A percentile compares a stretch with the other conserved stretches of the same genome.
Evolutionary conservation across 2,888 invertebrate genomes (phyloP).

Genomic region (Synergus umbraculus): DNA sequence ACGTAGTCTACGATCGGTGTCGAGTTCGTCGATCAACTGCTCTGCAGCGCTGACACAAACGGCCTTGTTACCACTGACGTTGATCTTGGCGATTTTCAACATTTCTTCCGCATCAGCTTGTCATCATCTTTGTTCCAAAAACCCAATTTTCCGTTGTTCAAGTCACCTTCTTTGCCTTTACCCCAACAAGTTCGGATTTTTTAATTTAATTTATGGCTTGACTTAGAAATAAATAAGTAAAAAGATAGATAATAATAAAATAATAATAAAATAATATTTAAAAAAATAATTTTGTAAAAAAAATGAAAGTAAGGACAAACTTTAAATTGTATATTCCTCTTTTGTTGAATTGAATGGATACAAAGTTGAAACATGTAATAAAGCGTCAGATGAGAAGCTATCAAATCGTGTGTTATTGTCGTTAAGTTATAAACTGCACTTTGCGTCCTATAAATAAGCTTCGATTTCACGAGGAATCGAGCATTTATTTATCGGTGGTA

Average conservation of each 20-base stretch:
- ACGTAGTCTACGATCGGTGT: background rate
- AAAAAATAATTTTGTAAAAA: too few species aligned
- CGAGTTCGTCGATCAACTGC: background rate
- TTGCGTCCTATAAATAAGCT: slow-evolving; percentile 44
- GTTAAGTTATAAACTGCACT: slow-evolving; percentile 12
- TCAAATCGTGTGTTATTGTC: slow-evolving; percentile 7
- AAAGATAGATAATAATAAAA: too few species aligned
- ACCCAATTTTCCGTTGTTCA: background rate
- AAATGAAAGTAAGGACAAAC: background rate
- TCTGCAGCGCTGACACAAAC: background rate
- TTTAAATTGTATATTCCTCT: background rate
- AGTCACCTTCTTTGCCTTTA: background rate
- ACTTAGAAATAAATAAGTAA: background rate
- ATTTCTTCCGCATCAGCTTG: background rate
- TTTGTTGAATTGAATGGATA: background rate
- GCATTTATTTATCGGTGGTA: slow-evolving; percentile 18
- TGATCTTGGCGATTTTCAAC: background rate
- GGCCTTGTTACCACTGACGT: background rate
- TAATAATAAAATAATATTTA: too few species aligned
- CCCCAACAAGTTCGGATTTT: background rate
- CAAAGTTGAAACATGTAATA: background rate
- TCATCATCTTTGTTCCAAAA: background rate
- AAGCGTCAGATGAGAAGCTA: background rate
- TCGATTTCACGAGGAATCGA: slow-evolving; percentile 37
- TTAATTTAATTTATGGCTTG: background rate